These are phyloP conservation scores for Synanthedon formicaeformis DNA, from an alignment of 2,888 invertebrate species.

Conservation along the genomic window DNA sequence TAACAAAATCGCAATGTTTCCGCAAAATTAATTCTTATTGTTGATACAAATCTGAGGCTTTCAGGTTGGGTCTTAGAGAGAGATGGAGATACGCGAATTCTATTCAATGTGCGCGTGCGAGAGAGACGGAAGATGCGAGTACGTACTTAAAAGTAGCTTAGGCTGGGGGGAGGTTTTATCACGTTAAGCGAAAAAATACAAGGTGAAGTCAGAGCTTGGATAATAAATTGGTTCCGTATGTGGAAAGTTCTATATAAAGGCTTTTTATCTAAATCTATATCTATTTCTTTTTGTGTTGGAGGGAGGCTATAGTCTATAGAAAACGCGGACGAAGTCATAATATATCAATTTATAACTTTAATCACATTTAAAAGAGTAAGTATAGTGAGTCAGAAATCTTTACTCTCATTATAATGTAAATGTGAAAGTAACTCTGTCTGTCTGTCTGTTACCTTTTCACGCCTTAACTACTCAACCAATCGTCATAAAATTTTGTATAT, in stretches of 20 bases:
- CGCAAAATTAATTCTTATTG: background rate
- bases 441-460: too few relatives aligned
- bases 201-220: background rate
- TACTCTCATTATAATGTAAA: too few relatives aligned
- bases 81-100: background rate
- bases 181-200: slow-evolving; percentile 13
- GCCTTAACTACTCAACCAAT: too few relatives aligned
- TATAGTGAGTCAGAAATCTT: too few relatives aligned
- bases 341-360: background rate
- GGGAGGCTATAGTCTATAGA: too few relatives aligned
- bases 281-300: too few relatives aligned
- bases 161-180: slow-evolving; percentile 19
- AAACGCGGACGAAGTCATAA: too few relatives aligned
- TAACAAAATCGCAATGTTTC: background rate
- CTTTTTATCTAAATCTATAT: too few relatives aligned
- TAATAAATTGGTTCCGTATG: slow-evolving; percentile 1
- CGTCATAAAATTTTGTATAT: too few relatives aligned
- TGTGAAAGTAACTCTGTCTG: too few relatives aligned
- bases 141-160: slow-evolving; percentile 19
- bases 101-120: slow-evolving; percentile 1
- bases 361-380: too few relatives aligned
- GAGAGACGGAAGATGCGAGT: slow-evolving; percentile 6
- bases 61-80: background rate
- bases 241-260: background rate
- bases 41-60: background rate